Evolutionary conservation across 2,797 vertebrate genomes (phyloP).

Genomic region (Manis crassicaudata): DNA sequence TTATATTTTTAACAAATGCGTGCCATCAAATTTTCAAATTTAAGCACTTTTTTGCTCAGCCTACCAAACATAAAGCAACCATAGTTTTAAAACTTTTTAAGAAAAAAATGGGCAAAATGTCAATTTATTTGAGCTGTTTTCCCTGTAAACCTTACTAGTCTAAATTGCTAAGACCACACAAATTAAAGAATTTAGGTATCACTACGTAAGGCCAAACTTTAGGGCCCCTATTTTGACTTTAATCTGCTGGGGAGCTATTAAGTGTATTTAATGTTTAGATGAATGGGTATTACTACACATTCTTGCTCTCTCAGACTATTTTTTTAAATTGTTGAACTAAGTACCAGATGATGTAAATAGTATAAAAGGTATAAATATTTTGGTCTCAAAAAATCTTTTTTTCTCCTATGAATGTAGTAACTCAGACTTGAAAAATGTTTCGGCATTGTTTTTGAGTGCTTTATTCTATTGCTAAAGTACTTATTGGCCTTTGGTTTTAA

Average conservation of each 20-base stretch:
- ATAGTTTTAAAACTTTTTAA: not conserved
- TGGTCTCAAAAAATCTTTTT: not conserved
- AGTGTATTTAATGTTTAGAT: slow-evolving; percentile 31
- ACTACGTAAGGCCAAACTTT: not conserved
- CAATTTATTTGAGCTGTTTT: slow-evolving; percentile 19
- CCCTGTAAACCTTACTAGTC: not conserved
- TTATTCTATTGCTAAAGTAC: not conserved
- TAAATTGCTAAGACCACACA: not conserved
- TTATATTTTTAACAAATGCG: not conserved
- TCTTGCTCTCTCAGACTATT: not conserved
- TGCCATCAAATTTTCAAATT: slow-evolving; percentile 11
- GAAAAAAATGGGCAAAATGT: slow-evolving; percentile 13
- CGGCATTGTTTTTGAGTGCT: not conserved
- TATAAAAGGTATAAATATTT: not conserved
- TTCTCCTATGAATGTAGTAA: not conserved
- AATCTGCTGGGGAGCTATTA: not conserved
- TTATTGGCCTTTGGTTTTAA: slow-evolving; percentile 34
- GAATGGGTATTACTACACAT: not conserved
- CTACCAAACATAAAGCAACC: slow-evolving; percentile 33
- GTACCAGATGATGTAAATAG: not conserved
- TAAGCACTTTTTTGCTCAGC: not conserved
- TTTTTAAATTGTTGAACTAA: not conserved
- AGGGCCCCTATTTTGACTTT: not conserved
- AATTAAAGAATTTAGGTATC: not conserved
- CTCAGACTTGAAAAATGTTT: slow-evolving; percentile 16